Percentiles rank a stretch among this genome's conserved stretches.
Conservation (phyloP, 2,113 vertebrate genomes). For the Heterocephalus glaber region DNA sequence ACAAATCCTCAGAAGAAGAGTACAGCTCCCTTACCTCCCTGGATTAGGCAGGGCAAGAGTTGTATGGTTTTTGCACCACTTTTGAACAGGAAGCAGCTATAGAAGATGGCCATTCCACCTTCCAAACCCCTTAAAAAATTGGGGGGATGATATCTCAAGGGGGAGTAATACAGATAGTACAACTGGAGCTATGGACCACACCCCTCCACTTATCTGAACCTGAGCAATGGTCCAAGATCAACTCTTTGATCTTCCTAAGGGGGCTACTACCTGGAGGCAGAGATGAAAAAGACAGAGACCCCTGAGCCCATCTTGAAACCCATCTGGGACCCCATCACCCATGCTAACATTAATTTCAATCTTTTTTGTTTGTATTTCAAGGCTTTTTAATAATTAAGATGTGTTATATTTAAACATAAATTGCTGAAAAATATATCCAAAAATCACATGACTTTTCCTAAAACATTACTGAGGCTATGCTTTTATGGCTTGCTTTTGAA, state of each 20-base stretch:
- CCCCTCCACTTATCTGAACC: not conserved
- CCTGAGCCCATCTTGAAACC: not conserved
- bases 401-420: not conserved
- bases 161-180: not conserved
- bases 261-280: not conserved
- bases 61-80: not conserved
- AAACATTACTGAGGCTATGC: not conserved
- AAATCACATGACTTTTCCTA: not conserved
- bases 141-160: not conserved
- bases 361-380: conserved; percentile 34
- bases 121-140: not conserved
- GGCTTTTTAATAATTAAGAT: not conserved
- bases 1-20: not conserved
- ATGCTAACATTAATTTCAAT: not conserved
- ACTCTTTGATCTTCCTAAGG: not conserved
- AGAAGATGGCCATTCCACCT: not conserved
- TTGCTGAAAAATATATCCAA: not conserved
- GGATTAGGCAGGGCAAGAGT: not conserved
- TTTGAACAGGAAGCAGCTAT: not conserved
- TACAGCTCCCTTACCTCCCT: not conserved
- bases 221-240: not conserved
- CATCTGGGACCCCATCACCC: not conserved
- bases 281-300: not conserved
- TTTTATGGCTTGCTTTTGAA: conserved; percentile 1
- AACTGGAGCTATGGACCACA: not conserved